Percentiles rank a stretch among this genome's conserved stretches.
phyloP scores from a whole-genome alignment of 2,888 invertebrate species.

The Ctenicera cuprea region DNA sequence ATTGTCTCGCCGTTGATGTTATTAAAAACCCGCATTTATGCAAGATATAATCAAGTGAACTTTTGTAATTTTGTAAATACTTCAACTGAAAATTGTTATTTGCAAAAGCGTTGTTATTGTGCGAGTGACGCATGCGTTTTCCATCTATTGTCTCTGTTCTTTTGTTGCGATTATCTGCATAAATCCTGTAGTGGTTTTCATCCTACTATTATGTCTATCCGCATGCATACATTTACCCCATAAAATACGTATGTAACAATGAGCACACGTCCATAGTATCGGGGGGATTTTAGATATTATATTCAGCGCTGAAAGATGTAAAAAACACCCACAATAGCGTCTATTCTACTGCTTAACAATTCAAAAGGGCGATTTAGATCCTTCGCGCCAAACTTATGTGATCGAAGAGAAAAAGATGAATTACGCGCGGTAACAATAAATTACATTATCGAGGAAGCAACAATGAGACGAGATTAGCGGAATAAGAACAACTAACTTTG shows the following conservation, averaged over 20 bases:
- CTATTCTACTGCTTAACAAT: conserved; percentile 42
- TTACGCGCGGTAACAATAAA: conserved; percentile 16
- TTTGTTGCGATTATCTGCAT: conserved; percentile 65
- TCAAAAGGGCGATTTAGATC: conserved; percentile 37
- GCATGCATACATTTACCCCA: conserved; percentile 61
- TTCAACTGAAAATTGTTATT: conserved; percentile 12
- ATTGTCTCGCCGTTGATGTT: too few species aligned
- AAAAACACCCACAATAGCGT: conserved; percentile 43
- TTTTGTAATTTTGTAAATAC: not conserved
- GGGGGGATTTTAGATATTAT: conserved; percentile 48
- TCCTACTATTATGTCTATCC: conserved; percentile 65
- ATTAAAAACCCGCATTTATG: too few species aligned
- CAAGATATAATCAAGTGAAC: too few species aligned
- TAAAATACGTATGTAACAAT: conserved; percentile 59
- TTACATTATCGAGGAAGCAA: conserved; percentile 11
- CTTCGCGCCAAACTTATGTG: conserved; percentile 21
- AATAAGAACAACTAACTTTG: conserved; percentile 10
- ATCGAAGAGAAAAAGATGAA: conserved; percentile 7
- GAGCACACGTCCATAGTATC: conserved; percentile 52
- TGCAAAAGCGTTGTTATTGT: conserved; percentile 38
- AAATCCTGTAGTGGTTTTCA: conserved; percentile 63
- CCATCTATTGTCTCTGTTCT: conserved; percentile 63
- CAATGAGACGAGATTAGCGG: conserved; percentile 6
- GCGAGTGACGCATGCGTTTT: conserved; percentile 51
- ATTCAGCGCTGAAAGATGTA: conserved; percentile 40